Conservation (phyloP, 2,113 vertebrate genomes). For the Vireo altiloquus region DNA sequence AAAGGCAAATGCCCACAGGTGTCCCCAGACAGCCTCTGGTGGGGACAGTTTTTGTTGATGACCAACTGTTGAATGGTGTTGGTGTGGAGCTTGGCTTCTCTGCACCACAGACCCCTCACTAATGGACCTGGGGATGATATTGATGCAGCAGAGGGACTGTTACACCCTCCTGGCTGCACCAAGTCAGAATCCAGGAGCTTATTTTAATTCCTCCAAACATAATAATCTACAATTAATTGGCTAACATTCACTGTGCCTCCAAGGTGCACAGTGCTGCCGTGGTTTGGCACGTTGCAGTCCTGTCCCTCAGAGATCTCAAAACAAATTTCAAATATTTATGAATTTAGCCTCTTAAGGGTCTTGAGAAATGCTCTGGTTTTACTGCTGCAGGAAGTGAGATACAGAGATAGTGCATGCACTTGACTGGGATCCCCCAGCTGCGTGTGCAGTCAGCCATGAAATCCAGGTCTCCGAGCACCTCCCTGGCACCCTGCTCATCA, state of each 20-base stretch:
- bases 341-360: neutral
- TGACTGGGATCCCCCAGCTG: neutral
- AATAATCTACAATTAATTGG: slow-evolving; percentile 22
- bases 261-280: neutral
- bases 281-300: neutral
- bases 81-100: neutral
- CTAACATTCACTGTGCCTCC: neutral
- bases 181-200: neutral
- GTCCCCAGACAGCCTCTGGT: neutral
- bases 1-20: neutral
- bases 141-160: neutral
- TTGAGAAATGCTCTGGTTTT: neutral
- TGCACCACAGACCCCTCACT: fast-evolving
- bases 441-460: neutral
- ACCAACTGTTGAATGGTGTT: neutral
- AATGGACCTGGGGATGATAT: neutral
- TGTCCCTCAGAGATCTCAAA: neutral
- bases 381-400: neutral
- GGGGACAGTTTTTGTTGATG: neutral
- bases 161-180: neutral
- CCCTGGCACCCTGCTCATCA: neutral
- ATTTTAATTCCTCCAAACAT: slow-evolving; percentile 12
- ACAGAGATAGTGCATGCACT: neutral
- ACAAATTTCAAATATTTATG: slow-evolving; percentile 34
- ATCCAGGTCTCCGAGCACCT: neutral